A percentile compares a stretch with the other conserved stretches of the same genome.
phyloP scores from a whole-genome alignment of 2,888 invertebrate genomes.

The Lycia hirtaria region DNA sequence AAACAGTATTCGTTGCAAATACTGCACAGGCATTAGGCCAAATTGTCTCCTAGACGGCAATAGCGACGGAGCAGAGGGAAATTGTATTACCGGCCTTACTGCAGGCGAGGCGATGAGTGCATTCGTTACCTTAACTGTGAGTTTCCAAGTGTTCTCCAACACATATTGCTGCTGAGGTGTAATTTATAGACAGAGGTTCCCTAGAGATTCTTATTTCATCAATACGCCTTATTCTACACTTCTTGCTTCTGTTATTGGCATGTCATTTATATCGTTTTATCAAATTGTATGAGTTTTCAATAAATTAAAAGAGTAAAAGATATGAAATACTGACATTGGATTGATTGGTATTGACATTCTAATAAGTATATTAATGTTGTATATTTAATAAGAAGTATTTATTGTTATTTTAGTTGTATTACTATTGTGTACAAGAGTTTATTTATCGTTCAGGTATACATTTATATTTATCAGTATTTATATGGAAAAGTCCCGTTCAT shows the following conservation, averaged over 20 bases:
- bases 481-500: no score
- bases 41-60: slow-evolving; percentile 80
- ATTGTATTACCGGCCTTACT: slow-evolving; percentile 77
- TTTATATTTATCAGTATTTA: no score
- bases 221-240: slow-evolving; percentile 19
- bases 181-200: slow-evolving; percentile 32
- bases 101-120: slow-evolving; percentile 71
- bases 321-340: no score
- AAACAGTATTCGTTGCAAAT: slow-evolving; percentile 62
- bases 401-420: no score
- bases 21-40: slow-evolving; percentile 70
- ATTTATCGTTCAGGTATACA: no score
- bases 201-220: slow-evolving; percentile 27
- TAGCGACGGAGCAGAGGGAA: slow-evolving; percentile 68
- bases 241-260: slow-evolving; percentile 41
- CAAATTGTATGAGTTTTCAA: slow-evolving; percentile 29
- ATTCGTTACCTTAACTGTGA: slow-evolving; percentile 71
- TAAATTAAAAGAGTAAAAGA: no score
- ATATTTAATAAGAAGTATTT: no score
- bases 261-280: slow-evolving; percentile 33
- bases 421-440: no score
- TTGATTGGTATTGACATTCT: no score
- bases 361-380: no score
- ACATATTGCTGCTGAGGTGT: slow-evolving; percentile 51
- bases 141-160: slow-evolving; percentile 62